Evolutionary conservation across 2,888 invertebrate genomes (phyloP), one percentile per base, ranked within the genome.

Genomic region (Helobdella robusta): DNA sequence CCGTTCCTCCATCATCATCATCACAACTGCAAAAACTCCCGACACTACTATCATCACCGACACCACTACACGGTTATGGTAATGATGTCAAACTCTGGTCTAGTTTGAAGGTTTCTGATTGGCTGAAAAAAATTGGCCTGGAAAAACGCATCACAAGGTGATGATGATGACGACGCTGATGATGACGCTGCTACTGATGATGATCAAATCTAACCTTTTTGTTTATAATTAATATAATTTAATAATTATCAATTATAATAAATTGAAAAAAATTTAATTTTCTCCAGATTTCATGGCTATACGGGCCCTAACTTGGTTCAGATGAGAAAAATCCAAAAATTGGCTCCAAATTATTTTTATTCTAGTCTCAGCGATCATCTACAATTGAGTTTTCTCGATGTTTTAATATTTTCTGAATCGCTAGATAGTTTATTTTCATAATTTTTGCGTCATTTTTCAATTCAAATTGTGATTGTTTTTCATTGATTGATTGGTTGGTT

Each of bases 281-380:
- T 35, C n/a, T 5, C 3, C 11, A 35, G 40, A 5, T 59, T 59
- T 32, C 4, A 20, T 5, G 34, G 35, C 20, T 35, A 34, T 18
- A 35, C 20, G 3, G 76, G 76, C 0, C 62, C 67, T 0, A 67
- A 76, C 23, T 66, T 77, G 18, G 54, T 71, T 15, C 75, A 77
- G 67, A 67, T 75, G 56, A 72, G 69, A 58, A 70, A 69, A 32
- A 73, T 77, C 54, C 71, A 73, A 59, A 65, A 70, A 2, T 70
- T 65, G 6, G 74, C 76, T 8, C 77, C 77, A 35, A 74, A 75
- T 36, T 74, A 71, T 67, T 75, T 76, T 71, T 76, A 75, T 68
- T 65, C 60, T 52, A 69, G 73, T 23, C 68, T 77, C 6, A 68
- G 70, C 44, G 28, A 36, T 25, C 54, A 66, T 30, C 61, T 72